Percentiles rank a stretch among this genome's conserved stretches.
These are phyloP conservation scores for Pseudoatta argentina DNA, from an alignment of 1,140 invertebrate species.

Conservation along the genomic window DNA sequence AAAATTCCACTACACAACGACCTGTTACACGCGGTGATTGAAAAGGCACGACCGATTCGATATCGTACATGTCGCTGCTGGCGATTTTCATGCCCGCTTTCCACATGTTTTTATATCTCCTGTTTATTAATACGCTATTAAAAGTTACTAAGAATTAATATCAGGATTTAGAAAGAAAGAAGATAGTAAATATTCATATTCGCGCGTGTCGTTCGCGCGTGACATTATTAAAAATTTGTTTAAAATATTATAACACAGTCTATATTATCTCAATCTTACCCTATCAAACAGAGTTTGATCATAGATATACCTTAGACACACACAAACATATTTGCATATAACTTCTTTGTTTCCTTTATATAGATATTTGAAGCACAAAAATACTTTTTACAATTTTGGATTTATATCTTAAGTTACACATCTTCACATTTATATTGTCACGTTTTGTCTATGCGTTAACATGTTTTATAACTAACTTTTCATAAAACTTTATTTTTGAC, in stretches of 20 bases:
- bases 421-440: neutral
- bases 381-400: neutral
- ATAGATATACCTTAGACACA: neutral
- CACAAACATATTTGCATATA: neutral
- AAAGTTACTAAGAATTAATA: neutral
- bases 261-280: neutral
- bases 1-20: conserved; percentile 77
- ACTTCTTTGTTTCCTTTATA: neutral
- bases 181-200: neutral
- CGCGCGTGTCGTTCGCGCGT: neutral
- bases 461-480: too few relatives aligned
- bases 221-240: neutral
- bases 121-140: conserved; percentile 15
- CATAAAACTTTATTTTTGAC: neutral
- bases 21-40: conserved; percentile 57
- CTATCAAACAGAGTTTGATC: neutral
- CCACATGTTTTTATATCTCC: neutral
- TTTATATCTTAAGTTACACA: neutral
- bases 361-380: neutral
- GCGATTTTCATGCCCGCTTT: conserved; percentile 37
- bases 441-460: neutral
- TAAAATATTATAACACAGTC: neutral
- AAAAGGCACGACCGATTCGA: conserved; percentile 28
- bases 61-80: conserved; percentile 4
- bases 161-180: neutral